A percentile compares a stretch with the other conserved stretches of the same genome.
Conservation (phyloP, 2,888 invertebrate genomes). For the Folsomia candida region DNA sequence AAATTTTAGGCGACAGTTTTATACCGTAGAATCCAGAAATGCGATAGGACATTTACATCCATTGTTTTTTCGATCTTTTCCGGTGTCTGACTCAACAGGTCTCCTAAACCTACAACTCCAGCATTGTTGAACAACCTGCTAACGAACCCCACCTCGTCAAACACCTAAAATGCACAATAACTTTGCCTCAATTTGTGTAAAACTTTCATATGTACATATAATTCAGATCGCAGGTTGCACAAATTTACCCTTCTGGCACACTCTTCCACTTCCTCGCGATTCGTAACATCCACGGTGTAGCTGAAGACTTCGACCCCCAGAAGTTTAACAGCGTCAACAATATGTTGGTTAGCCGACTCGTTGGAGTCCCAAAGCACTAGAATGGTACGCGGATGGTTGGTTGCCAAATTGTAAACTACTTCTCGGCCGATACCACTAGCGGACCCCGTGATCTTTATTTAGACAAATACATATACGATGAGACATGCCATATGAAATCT, state of each 20-base stretch:
- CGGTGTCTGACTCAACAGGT: conserved; percentile 27
- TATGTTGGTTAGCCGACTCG: conserved; percentile 56
- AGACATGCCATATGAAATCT: background rate
- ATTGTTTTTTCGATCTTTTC: conserved; percentile 35
- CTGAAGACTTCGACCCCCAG: conserved; percentile 57
- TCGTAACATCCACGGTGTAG: conserved; percentile 62
- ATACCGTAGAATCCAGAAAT: conserved; percentile 36
- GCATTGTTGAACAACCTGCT: conserved; percentile 45
- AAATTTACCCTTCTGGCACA: background rate
- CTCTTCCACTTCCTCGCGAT: conserved; percentile 56
- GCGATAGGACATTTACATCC: conserved; percentile 38
- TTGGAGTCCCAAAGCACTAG: conserved; percentile 69
- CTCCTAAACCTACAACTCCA: conserved; percentile 25
- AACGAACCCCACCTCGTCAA: conserved; percentile 32
- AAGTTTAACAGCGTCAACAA: conserved; percentile 49
- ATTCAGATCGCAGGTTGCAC: background rate
- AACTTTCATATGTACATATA: background rate
- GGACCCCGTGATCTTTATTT: conserved; percentile 59
- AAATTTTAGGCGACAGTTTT: too few relatives aligned
- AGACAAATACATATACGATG: background rate
- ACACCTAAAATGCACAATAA: conserved; percentile 11
- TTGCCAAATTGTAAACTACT: conserved; percentile 62
- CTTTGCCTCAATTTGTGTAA: background rate
- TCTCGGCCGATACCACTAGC: conserved; percentile 68
- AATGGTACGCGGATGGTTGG: conserved; percentile 56